These are phyloP conservation scores for Bacillus rossius DNA, from an alignment of 1,140 invertebrate species.

Conservation along the genomic window DNA sequence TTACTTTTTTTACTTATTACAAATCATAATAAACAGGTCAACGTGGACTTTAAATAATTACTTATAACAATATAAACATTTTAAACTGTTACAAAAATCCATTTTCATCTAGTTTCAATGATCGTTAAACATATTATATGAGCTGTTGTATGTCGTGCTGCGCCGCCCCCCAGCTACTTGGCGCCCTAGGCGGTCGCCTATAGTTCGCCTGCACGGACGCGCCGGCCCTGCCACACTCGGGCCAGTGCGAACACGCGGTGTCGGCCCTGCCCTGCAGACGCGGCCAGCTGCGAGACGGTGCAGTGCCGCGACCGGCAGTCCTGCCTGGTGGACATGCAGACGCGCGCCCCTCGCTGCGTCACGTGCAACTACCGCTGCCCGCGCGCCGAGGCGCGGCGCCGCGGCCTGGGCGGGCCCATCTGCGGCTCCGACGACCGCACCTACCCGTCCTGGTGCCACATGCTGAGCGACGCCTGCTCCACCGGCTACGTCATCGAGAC, in stretches of 20 bases:
- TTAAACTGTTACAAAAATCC: too few species aligned
- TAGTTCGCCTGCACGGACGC: too few species aligned
- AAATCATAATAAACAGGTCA: too few species aligned
- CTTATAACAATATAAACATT: too few species aligned
- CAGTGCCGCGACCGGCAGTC: slow-evolving; percentile 66
- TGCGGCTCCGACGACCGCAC: slow-evolving; percentile 81
- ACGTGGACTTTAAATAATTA: too few species aligned
- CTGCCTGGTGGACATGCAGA: slow-evolving; percentile 66
- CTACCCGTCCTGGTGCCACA: slow-evolving; percentile 82
- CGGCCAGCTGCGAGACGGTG: slow-evolving; percentile 67
- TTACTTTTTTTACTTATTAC: too few species aligned
- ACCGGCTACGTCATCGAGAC: slow-evolving; percentile 75
- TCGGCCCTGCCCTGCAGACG: too few species aligned
- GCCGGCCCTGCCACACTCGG: neutral
- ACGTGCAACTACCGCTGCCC: slow-evolving; percentile 58
- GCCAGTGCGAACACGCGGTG: neutral
- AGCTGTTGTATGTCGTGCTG: too few species aligned
- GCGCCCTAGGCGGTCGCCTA: too few species aligned
- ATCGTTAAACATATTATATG: too few species aligned
- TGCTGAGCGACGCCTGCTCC: slow-evolving; percentile 75
- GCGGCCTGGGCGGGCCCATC: slow-evolving; percentile 41
- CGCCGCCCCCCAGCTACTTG: too few species aligned
- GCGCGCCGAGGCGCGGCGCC: slow-evolving; percentile 36
- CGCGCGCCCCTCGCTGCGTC: slow-evolving; percentile 68
- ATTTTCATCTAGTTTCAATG: too few species aligned